Conservation (phyloP, 2,113 vertebrate species). For the Phrynosoma blainvillii region DNA sequence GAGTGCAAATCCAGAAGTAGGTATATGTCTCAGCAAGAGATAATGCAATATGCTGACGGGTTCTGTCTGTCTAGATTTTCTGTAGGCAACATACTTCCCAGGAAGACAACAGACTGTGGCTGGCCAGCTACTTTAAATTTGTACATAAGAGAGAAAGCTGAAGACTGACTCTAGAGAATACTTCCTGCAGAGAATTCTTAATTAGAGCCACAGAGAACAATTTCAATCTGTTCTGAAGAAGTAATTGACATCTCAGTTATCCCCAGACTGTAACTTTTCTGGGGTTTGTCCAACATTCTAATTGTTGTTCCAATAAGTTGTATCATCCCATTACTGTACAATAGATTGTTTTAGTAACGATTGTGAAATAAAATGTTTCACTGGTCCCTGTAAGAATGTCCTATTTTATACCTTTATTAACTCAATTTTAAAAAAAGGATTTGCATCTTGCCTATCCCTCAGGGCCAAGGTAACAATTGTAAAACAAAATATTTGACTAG, state of each 20-base stretch:
- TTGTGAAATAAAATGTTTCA: slow-evolving; percentile 44
- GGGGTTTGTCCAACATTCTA: slow-evolving; percentile 20
- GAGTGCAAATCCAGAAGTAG: background rate
- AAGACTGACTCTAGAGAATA: background rate
- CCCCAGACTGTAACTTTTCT: background rate
- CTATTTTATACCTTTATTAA: slow-evolving; percentile 51
- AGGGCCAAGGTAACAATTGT: too few relatives aligned
- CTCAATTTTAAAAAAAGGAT: slow-evolving; percentile 30
- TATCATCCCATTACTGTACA: slow-evolving; percentile 37
- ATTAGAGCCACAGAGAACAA: slow-evolving; percentile 6
- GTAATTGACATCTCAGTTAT: slow-evolving; percentile 12
- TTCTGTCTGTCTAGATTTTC: background rate
- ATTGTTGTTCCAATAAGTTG: slow-evolving; percentile 22
- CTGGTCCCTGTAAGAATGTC: slow-evolving; percentile 38
- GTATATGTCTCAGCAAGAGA: background rate
- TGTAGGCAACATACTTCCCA: background rate
- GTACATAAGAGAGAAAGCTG: background rate
- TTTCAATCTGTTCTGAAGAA: slow-evolving; percentile 25
- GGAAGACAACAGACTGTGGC: slow-evolving; percentile 10
- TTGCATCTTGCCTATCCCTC: background rate
- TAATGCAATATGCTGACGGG: background rate
- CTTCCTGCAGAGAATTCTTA: slow-evolving; percentile 26
- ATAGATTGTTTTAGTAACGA: slow-evolving; percentile 33
- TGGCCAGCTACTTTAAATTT: slow-evolving; percentile 22
- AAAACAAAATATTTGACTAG: too few relatives aligned